A percentile compares a stretch with the other conserved stretches of the same genome.
Evolutionary conservation across 35 echinoderm and acorn worm species (phyloP).

Genomic region (Apostichopus parvimensis): DNA sequence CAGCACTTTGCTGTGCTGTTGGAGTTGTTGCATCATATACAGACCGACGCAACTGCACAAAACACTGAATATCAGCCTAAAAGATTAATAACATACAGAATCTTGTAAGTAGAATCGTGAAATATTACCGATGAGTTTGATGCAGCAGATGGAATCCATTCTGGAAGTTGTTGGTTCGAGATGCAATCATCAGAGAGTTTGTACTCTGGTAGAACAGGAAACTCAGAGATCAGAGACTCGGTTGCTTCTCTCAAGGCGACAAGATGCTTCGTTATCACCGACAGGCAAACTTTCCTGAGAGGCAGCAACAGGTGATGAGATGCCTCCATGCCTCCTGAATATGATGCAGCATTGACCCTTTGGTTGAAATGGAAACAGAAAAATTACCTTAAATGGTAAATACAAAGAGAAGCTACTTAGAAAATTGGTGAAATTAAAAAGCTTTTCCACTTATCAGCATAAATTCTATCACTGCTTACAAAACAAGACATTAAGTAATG

Average conservation of each 20-base stretch:
- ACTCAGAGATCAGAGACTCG: not conserved
- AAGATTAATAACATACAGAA: too few relatives aligned
- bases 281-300: constrained; percentile 55
- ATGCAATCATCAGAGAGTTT: constrained; percentile 37
- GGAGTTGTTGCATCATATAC: too few relatives aligned
- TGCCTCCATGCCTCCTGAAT: not conserved
- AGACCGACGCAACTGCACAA: too few relatives aligned
- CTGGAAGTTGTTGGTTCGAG: constrained; percentile 48
- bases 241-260: constrained; percentile 34
- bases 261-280: constrained; percentile 27
- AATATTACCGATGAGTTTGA: constrained; percentile 12
- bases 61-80: too few relatives aligned
- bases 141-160: constrained; percentile 3
- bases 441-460: too few relatives aligned
- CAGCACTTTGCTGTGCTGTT: too few relatives aligned
- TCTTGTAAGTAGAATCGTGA: not conserved
- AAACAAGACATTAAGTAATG: too few relatives aligned
- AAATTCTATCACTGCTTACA: too few relatives aligned
- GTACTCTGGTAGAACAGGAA: constrained; percentile 50
- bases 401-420: too few relatives aligned
- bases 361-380: not conserved
- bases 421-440: too few relatives aligned
- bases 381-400: too few relatives aligned
- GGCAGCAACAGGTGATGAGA: not conserved
- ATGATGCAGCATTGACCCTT: constrained; percentile 46